Evolutionary conservation across 1,140 invertebrate genomes (phyloP).

Genomic region (honey bee (Apis mellifera)): DNA sequence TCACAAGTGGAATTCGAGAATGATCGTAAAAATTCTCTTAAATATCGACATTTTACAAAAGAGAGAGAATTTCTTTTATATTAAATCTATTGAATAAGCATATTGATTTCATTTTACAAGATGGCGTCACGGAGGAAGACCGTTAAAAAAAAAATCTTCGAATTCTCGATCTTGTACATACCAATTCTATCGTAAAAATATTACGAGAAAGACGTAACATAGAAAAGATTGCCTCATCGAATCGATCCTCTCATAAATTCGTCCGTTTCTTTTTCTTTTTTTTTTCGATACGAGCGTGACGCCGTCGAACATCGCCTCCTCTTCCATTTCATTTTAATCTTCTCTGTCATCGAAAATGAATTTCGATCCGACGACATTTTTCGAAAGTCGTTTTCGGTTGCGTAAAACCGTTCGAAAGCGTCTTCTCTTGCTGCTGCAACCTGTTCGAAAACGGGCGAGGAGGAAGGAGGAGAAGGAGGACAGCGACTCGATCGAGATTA

Average conservation of each 20-base stretch:
- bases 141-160: background rate
- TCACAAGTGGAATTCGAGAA: too few species aligned
- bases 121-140: background rate
- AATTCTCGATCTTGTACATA: background rate
- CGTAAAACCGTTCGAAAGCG: slow-evolving; percentile 10
- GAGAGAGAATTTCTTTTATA: too few species aligned
- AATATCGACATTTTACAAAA: too few species aligned
- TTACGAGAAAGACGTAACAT: background rate
- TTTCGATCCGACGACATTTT: background rate
- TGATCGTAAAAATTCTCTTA: too few species aligned
- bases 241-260: slow-evolving; percentile 13
- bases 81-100: too few species aligned
- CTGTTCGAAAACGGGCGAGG: background rate
- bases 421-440: background rate
- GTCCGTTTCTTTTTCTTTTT: background rate
- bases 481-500: slow-evolving; percentile 6
- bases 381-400: slow-evolving; percentile 20
- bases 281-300: too few species aligned
- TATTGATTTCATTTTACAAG: background rate
- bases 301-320: background rate
- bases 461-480: background rate
- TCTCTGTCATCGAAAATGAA: slow-evolving; percentile 7
- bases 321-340: slow-evolving; percentile 2
- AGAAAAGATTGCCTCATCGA: slow-evolving; percentile 1
- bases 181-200: background rate